A percentile compares a stretch with the other conserved stretches of the same genome.
These are phyloP conservation scores for Vireo griseus DNA, from an alignment of 2,797 vertebrate genomes.

Conservation along the genomic window DNA sequence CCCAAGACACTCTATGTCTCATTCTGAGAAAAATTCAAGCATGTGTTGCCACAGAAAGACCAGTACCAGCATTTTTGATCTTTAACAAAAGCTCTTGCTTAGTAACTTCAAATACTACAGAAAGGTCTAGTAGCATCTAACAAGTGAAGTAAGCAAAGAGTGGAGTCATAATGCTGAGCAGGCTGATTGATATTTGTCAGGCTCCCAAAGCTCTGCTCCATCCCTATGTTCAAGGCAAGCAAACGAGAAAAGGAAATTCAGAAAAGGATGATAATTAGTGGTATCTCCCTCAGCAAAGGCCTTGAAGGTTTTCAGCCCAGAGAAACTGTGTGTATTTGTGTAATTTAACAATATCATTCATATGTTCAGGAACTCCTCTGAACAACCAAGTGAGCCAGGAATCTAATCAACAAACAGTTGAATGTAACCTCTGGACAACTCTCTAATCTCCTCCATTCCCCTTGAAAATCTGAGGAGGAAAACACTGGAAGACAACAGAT, in stretches of 20 bases:
- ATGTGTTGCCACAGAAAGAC: conserved; percentile 16
- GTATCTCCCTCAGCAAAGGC: background rate
- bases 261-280: background rate
- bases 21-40: conserved; percentile 33
- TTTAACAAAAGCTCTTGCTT: conserved; percentile 34
- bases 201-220: background rate
- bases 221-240: background rate
- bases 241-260: background rate
- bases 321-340: background rate
- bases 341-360: background rate
- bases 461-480: conserved; percentile 19
- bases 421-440: conserved; percentile 21
- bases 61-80: conserved; percentile 25
- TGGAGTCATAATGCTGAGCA: conserved; percentile 3
- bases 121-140: conserved; percentile 37
- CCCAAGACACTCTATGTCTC: background rate
- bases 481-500: background rate
- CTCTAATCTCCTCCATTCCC: conserved; percentile 7
- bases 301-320: background rate
- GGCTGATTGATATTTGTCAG: conserved; percentile 25
- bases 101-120: conserved; percentile 17
- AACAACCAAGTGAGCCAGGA: conserved; percentile 20
- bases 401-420: background rate
- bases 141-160: conserved; percentile 8
- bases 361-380: background rate